Base-by-base conservation (phyloP, 2,888 invertebrate genomes). In the Xylota sylvarum region DNA sequence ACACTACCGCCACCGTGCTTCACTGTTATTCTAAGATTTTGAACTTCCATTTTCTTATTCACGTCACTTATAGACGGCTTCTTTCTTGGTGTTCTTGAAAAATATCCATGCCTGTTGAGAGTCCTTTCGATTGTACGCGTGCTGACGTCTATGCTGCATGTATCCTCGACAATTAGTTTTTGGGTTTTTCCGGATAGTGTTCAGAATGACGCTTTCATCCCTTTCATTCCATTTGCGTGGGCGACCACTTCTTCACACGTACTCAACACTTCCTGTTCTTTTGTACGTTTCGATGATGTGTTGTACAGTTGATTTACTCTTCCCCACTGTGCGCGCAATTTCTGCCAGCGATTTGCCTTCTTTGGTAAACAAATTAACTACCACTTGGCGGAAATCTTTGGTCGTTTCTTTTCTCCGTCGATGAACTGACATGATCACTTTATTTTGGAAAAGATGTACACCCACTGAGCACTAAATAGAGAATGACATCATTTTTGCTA, bases 201-300 rank as follows among this genome's bases (percentile, higher is more conserved):
- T n/a, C n/a, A n/a, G n/a, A n/a, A n/a, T n/a, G n/a, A n/a, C n/a
- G n/a, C n/a, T n/a, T n/a, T n/a, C n/a, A n/a, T n/a, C 5, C 17
- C 12, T 46, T 46, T 32, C 12, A 14, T n/a, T 64, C 14, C 17
- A 35, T 48, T 64, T 64, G 27, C 60, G 60, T 62, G 60, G 60
- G 23, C 60, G 27, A 19, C 60, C 19, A n/a, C 10, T 19, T 62
- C 43, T 62, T 43, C 43, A 27, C 43, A 43, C 19, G 43, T 62
- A 62, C 43, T 43, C 43, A 62, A 43, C 60, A 62, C 60, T 19
- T 40, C 60, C 60, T 10, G 58, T 60, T 19, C 40, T 62, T 43
- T 40, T 62, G 10, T 62, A 62, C 2, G 60, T 62, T 62, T 62
- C 27, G 43, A 40, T 23, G n/a, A 40, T 43, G 37, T 62, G 43